Evolutionary conservation across 2,113 vertebrate species (phyloP), one percentile per base, ranked within the genome.

Genomic region (Cheirogaleus medius): DNA sequence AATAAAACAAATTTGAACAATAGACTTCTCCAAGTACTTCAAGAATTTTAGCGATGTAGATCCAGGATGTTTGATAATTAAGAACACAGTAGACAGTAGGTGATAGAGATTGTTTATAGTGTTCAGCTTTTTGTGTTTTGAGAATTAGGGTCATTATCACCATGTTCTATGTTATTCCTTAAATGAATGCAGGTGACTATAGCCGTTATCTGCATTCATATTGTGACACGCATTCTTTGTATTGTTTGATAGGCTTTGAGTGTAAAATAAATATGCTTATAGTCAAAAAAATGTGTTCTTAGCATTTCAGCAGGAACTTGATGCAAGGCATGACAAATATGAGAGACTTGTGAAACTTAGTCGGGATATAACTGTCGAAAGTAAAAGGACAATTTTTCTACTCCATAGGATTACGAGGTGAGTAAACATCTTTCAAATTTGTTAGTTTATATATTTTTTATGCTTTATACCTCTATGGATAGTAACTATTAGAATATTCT

Each of bases 381-480:
- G 99, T 99, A 99, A 99, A 98, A 99, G 99, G 97, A 99, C 99
- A 0, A 99, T 99, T 97, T 99, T 99, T 96, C 99, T 99, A 86
- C 98, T 99, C 63, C 99, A 99, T 92, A 99, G 99, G 98, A 99
- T 99, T 89, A 99, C 99, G 91, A 99, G 99, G 99, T 99, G 95
- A 97, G 98, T 98, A 64, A 47, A 25, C 49, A 25, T 49, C 71
- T 85, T 88, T 78, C 81, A 47, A 64, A 34, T 74, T 44, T 78
- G 63, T 82, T 90, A 25, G 11, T 12, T 44, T 64, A 27, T n/a
- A 13, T 73, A 18, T 66, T 42, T 77, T 73, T 39, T 34, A 52
- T 76, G 34, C 83, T 92, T 76, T 96, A 29, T 97, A 34, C 29
- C 0, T 97, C 63, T 92, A 23, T 83, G 90, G 77, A 81, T 49